Conservation (phyloP, 1,140 invertebrate genomes). For the Habropoda laboriosa region DNA sequence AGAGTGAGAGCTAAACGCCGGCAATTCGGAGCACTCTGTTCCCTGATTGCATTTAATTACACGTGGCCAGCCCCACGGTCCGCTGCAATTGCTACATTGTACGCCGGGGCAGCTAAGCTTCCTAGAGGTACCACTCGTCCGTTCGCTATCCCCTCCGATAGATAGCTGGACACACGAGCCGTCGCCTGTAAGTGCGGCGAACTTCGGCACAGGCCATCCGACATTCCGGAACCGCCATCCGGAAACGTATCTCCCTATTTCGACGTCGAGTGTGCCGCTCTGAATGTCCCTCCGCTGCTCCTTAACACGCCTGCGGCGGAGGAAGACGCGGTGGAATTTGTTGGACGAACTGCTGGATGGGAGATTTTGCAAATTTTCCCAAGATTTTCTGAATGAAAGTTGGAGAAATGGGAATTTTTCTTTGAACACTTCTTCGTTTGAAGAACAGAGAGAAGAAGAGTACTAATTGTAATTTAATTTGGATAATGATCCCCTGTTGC, state of each 20-base stretch:
- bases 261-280: not conserved
- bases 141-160: constrained; percentile 17
- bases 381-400: too few species aligned
- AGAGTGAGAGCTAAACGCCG: constrained; percentile 73
- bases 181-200: constrained; percentile 15
- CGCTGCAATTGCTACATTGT: constrained; percentile 75
- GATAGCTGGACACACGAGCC: constrained; percentile 39
- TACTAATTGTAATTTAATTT: too few species aligned
- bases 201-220: constrained; percentile 10
- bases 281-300: not conserved
- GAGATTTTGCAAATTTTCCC: too few species aligned
- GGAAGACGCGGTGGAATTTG: too few species aligned
- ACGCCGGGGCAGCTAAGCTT: constrained; percentile 64
- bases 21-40: constrained; percentile 77
- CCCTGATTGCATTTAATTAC: constrained; percentile 80
- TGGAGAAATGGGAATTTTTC: too few species aligned
- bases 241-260: constrained; percentile 30
- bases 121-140: constrained; percentile 45
- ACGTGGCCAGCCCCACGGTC: constrained; percentile 65
- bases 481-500: too few species aligned
- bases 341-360: too few species aligned
- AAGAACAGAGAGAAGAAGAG: too few species aligned
- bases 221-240: constrained; percentile 10
- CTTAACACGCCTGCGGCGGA: not conserved
- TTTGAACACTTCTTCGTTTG: too few species aligned